Conservation (phyloP, 2,113 vertebrate genomes). For the Anoura caudifer region DNA sequence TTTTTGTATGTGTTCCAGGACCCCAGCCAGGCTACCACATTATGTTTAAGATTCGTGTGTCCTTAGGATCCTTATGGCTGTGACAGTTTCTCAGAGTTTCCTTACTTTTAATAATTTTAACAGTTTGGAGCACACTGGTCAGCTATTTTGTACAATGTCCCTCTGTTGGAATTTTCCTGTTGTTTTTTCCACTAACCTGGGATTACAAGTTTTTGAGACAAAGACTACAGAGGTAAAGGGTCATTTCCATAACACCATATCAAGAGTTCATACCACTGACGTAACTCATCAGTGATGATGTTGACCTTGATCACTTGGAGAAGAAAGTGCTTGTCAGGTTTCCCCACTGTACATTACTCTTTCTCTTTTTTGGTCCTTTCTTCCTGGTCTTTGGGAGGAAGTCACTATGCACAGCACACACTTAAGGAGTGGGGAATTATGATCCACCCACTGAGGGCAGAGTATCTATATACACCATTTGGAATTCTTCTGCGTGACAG, state of each 20-base stretch:
- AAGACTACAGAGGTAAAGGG: background rate
- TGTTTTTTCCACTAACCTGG: background rate
- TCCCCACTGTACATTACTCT: background rate
- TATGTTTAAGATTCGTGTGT: background rate
- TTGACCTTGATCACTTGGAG: background rate
- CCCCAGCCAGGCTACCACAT: background rate
- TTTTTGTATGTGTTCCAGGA: background rate
- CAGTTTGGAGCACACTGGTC: background rate
- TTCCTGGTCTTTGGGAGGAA: background rate
- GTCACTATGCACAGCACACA: background rate
- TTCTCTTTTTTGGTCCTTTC: background rate
- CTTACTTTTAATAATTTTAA: background rate
- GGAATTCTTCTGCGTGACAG: background rate
- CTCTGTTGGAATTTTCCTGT: background rate
- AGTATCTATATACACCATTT: background rate
- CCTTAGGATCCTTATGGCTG: background rate
- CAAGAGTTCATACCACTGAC: background rate
- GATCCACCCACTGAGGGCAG: background rate
- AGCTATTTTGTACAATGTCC: background rate
- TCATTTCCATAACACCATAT: background rate
- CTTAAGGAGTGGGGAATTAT: background rate
- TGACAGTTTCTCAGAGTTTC: background rate
- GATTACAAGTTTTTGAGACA: background rate
- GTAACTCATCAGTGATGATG: background rate
- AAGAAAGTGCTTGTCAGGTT: background rate